phyloP scores from a whole-genome alignment of 2,888 invertebrate species.

The Tenthredo distinguenda region DNA sequence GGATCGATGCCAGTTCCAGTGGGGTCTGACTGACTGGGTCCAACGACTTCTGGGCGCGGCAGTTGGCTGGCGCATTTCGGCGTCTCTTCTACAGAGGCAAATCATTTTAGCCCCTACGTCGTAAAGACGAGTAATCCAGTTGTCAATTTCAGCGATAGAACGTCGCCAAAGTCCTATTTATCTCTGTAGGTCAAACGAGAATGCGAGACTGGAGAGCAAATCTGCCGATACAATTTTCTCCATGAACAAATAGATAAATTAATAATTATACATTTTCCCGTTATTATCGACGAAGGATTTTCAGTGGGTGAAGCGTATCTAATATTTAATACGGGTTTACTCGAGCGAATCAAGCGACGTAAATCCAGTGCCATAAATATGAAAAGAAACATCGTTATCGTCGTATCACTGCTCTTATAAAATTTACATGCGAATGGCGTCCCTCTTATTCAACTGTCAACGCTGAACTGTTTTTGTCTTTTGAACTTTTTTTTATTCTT shows the following conservation, averaged over 20 bases:
- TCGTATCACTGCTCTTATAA: not conserved
- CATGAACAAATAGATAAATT: not conserved
- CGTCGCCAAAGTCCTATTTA: not conserved
- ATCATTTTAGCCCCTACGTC: conserved; percentile 33
- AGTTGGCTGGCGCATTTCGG: conserved; percentile 26
- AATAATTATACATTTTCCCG: not conserved
- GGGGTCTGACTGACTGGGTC: conserved; percentile 43
- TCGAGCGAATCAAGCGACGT: conserved; percentile 8
- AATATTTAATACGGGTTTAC: not conserved
- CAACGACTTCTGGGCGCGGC: conserved; percentile 48
- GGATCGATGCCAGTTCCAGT: conserved; percentile 46
- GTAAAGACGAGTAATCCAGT: conserved; percentile 19
- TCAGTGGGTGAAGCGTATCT: not conserved
- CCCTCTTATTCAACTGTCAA: conserved; percentile 11
- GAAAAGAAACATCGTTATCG: conserved; percentile 27
- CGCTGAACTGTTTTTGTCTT: conserved; percentile 13
- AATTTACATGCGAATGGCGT: conserved; percentile 32
- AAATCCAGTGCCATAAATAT: conserved; percentile 30
- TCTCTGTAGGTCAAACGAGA: not conserved
- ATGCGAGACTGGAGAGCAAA: not conserved
- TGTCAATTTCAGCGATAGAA: conserved; percentile 17
- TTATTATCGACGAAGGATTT: not conserved
- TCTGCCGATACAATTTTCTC: not conserved
- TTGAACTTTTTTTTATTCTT: not conserved
- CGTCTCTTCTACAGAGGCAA: conserved; percentile 19